Conservation (phyloP, 2,797 vertebrate genomes). For the Girardinus metallicus region DNA sequence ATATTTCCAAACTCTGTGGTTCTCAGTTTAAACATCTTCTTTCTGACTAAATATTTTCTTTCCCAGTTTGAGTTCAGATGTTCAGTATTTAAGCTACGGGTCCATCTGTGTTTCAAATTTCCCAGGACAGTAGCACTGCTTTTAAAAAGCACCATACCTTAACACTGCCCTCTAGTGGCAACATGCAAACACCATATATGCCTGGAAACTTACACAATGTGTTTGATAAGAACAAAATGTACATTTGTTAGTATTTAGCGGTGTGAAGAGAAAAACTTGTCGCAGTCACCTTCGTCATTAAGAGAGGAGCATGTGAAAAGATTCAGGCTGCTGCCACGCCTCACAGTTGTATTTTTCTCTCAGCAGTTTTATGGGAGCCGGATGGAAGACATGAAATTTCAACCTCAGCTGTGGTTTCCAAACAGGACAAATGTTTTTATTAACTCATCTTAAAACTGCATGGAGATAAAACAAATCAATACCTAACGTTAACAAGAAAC, state of each 20-base stretch:
- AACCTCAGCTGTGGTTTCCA: neutral
- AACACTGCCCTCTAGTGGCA: slow-evolving; percentile 54
- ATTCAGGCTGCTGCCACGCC: neutral
- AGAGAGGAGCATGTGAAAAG: neutral
- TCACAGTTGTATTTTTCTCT: neutral
- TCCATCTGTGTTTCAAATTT: neutral
- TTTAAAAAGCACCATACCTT: neutral
- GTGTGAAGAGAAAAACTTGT: neutral
- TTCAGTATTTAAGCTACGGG: neutral
- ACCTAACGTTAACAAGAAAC: slow-evolving; percentile 6
- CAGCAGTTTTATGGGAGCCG: neutral
- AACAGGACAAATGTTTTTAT: slow-evolving; percentile 11
- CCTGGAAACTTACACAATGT: neutral
- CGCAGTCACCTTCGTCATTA: neutral
- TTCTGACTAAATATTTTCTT: neutral
- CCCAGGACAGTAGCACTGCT: neutral
- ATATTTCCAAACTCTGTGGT: neutral
- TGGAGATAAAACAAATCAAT: slow-evolving; percentile 14
- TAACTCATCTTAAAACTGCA: slow-evolving; percentile 4
- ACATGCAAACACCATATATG: neutral
- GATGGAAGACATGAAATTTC: neutral
- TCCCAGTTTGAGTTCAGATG: neutral
- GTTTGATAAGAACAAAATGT: neutral
- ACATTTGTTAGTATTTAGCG: neutral
- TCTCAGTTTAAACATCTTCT: neutral